phyloP scores from a whole-genome alignment of 2,797 vertebrate genomes.

The Orientallactaga sibirica region DNA sequence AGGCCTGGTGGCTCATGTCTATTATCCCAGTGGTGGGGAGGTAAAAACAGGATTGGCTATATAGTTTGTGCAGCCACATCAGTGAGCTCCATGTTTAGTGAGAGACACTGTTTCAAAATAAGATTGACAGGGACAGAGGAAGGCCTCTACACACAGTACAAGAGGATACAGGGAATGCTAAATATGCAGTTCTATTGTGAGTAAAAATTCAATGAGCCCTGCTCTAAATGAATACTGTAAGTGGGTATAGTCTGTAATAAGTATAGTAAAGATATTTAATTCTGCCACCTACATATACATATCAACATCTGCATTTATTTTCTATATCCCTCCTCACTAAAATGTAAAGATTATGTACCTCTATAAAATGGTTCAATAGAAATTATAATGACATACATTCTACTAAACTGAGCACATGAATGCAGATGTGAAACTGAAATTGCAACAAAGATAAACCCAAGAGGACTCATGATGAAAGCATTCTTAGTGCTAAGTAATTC shows the following conservation, averaged over 20 bases:
- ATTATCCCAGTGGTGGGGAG: too few relatives aligned
- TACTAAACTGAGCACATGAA: background rate
- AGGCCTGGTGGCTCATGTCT: too few relatives aligned
- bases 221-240: background rate
- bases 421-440: background rate
- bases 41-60: too few relatives aligned
- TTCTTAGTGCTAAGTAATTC: background rate
- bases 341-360: too few relatives aligned
- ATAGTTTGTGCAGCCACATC: too few relatives aligned
- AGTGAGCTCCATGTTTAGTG: too few relatives aligned
- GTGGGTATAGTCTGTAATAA: background rate
- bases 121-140: too few relatives aligned
- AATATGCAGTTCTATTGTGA: background rate
- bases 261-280: slow-evolving; percentile 9
- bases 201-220: background rate
- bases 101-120: too few relatives aligned
- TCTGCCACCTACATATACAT: background rate
- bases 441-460: background rate
- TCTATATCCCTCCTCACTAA: too few relatives aligned
- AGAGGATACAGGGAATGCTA: too few relatives aligned
- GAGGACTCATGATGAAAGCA: background rate
- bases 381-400: background rate
- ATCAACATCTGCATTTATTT: background rate
- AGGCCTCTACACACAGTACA: too few relatives aligned
- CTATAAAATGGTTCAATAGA: background rate